These are phyloP conservation scores for Cyprinus carpio DNA, from an alignment of 2,113 vertebrate genomes.

Conservation along the genomic window DNA sequence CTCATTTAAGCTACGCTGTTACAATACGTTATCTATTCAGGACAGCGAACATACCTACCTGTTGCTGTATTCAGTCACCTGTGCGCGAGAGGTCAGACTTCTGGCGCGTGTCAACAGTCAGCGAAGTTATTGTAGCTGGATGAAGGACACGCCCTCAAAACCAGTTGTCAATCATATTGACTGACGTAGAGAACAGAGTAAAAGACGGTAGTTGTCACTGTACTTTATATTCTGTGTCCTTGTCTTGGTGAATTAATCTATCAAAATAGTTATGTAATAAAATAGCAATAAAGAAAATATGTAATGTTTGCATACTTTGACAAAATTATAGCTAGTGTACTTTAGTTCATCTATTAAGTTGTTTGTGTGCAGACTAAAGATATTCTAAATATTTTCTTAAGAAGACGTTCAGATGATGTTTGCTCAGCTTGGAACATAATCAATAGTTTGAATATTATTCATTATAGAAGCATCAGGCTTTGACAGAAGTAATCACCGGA, in stretches of 20 bases:
- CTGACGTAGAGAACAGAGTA: not conserved
- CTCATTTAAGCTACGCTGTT: too few relatives aligned
- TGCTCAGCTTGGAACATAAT: conserved; percentile 25
- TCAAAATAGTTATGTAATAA: not conserved
- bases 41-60: conserved; percentile 27
- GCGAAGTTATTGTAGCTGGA: not conserved
- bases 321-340: not conserved
- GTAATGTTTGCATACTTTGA: not conserved
- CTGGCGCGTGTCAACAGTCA: not conserved
- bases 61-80: conserved; percentile 37
- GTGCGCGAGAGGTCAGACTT: conserved; percentile 11
- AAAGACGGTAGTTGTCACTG: not conserved
- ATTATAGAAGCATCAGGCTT: not conserved
- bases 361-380: not conserved
- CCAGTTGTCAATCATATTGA: conserved; percentile 26
- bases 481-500: conserved; percentile 43
- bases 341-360: not conserved
- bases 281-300: not conserved
- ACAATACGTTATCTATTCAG: not conserved
- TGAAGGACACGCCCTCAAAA: conserved; percentile 17
- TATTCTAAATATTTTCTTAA: not conserved
- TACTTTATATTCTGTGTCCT: not conserved
- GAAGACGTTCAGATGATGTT: not conserved
- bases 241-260: not conserved
- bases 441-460: conserved; percentile 37